These are phyloP conservation scores for Pedetes capensis DNA, from an alignment of 2,113 vertebrate genomes.

Conservation along the genomic window DNA sequence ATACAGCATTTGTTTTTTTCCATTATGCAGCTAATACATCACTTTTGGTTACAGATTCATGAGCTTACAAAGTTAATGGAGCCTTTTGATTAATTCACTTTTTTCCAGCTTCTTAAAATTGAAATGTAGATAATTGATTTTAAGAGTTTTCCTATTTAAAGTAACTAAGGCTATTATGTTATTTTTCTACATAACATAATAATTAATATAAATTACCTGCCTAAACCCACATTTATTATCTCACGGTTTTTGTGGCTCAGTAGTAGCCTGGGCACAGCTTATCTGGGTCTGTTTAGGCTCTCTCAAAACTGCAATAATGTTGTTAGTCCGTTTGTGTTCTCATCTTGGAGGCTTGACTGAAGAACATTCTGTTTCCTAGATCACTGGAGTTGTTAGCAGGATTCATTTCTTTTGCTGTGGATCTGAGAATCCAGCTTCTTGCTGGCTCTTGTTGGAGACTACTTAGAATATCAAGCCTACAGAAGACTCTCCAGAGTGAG, in stretches of 20 bases:
- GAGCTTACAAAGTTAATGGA: too few relatives aligned
- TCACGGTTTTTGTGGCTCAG: neutral
- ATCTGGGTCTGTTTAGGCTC: neutral
- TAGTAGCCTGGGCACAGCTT: neutral
- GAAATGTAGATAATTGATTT: neutral
- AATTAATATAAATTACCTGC: too few relatives aligned
- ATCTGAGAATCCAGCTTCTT: neutral
- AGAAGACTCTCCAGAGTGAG: neutral
- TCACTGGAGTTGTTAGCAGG: neutral
- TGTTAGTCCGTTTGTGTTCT: neutral
- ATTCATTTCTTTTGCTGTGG: neutral
- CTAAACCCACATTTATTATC: too few relatives aligned
- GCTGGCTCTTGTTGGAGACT: neutral
- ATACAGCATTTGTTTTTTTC: too few relatives aligned
- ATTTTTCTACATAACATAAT: too few relatives aligned
- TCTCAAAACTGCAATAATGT: neutral
- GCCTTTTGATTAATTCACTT: neutral
- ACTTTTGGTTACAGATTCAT: too few relatives aligned
- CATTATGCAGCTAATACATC: too few relatives aligned
- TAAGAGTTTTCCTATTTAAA: neutral
- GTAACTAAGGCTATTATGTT: too few relatives aligned
- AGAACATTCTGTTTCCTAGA: neutral
- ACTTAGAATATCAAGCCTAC: neutral
- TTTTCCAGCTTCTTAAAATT: neutral
- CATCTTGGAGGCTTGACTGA: neutral